phyloP scores from a whole-genome alignment of 2,797 vertebrate species.

The Myiotriccus ornatus region DNA sequence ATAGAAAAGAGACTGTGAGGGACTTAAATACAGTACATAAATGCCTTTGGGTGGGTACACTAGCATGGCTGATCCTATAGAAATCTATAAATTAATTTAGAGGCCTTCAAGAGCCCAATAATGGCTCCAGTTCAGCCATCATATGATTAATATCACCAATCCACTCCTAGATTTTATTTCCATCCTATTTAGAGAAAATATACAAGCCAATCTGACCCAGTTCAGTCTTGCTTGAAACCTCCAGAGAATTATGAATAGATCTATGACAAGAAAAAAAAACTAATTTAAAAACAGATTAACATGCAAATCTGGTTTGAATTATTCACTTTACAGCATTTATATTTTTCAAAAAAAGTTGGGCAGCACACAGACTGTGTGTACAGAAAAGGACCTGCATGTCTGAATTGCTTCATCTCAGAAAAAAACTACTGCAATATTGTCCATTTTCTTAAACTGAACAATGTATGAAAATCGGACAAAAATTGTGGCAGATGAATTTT shows the following conservation, averaged over 20 bases:
- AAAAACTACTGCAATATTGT: neutral
- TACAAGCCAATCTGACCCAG: constrained; percentile 42
- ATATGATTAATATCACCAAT: constrained; percentile 43
- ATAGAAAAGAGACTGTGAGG: neutral
- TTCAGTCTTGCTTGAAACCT: constrained; percentile 57
- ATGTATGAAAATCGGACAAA: neutral
- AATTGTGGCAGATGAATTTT: neutral
- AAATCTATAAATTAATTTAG: neutral
- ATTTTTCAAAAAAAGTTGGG: constrained; percentile 12
- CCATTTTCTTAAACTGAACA: neutral
- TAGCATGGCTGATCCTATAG: neutral
- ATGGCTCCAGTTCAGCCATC: constrained; percentile 9
- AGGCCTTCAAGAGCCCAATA: neutral
- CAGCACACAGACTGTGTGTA: neutral
- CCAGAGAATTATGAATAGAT: constrained; percentile 38
- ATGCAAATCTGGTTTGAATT: constrained; percentile 41
- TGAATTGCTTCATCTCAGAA: neutral
- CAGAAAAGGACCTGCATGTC: neutral
- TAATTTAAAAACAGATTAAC: constrained; percentile 55
- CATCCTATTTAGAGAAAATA: constrained; percentile 46
- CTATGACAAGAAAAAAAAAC: constrained; percentile 18
- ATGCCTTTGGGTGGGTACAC: neutral
- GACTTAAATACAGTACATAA: neutral
- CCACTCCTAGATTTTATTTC: constrained; percentile 22
- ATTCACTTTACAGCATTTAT: constrained; percentile 10